Evolutionary conservation across 2,797 vertebrate genomes (phyloP), one percentile per base, ranked within the genome.

Genomic region (Sus cebifrons): DNA sequence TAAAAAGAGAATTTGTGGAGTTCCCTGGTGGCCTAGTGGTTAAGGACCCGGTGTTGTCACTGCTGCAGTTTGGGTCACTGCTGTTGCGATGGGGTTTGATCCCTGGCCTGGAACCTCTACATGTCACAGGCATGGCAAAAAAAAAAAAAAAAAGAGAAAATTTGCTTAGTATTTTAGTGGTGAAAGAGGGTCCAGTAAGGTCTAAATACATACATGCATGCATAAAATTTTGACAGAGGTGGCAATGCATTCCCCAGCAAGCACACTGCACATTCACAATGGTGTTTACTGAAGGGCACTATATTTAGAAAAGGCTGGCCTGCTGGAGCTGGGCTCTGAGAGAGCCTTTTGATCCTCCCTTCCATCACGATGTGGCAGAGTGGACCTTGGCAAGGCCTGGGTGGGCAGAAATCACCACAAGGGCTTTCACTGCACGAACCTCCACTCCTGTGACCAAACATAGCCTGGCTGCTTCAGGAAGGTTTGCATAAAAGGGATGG

Each of bases 251-350:
- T 97, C 95, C 70, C 3, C 2, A 94, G 91, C 95, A 97, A 95
- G 89, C 93, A 0, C 82, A 54, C 52, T 27, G 12, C 96, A 96
- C 17, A 89, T 2, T 97, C 96, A 96, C 96, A 96, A 96, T 84
- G 98, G 94, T 98, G 98, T 98, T 99, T 98, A 98, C 97, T 97
- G 96, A 96, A 95, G 96, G 95, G 93, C 62, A 73, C 98, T 99
- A 99, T 98, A 98, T 98, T 98, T 99, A 99, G 98, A 94, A 97
- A 95, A 96, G 64, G 86, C 94, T 88, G 93, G 92, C 95, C 97
- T 14, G 0, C 96, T 94, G 73, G 92, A 98, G 97, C 97, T 98
- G 91, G 74, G 4, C 96, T 97, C 93, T 10, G 64, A 90, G 0
- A 95, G 96, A 97, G 96, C 97, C 83, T 93, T 96, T 85, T 98